A percentile compares a stretch with the other conserved stretches of the same genome.
Conservation (phyloP, 2,113 vertebrate genomes). For the Sprattus sprattus region DNA sequence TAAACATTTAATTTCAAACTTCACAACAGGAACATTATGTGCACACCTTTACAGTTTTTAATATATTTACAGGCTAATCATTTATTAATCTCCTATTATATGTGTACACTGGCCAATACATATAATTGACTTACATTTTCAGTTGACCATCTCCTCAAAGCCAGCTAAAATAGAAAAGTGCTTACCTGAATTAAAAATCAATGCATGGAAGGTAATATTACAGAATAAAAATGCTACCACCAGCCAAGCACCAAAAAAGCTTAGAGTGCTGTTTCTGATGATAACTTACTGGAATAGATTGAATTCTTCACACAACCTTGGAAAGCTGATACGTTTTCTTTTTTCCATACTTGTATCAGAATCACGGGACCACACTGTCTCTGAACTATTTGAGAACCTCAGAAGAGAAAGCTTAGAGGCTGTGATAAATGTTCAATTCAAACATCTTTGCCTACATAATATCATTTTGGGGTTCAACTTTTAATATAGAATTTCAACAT, state of each 20-base stretch:
- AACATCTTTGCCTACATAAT: not conserved
- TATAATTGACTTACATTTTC: not conserved
- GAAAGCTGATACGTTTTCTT: not conserved
- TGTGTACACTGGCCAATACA: not conserved
- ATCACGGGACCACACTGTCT: not conserved
- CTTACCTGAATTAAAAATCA: not conserved
- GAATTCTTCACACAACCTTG: not conserved
- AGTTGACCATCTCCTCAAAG: not conserved
- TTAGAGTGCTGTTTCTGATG: not conserved
- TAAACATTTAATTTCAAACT: not conserved
- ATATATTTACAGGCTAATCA: not conserved
- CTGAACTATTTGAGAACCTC: not conserved
- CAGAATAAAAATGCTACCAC: not conserved
- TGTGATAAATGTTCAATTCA: not conserved
- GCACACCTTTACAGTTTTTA: not conserved
- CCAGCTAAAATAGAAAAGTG: not conserved
- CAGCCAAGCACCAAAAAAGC: not conserved
- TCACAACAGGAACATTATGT: not conserved
- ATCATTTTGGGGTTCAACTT: not conserved
- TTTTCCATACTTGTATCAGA: constrained; percentile 9
- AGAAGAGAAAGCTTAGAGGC: not conserved
- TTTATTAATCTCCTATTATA: not conserved
- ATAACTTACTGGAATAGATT: not conserved
- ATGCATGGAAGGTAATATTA: not conserved
- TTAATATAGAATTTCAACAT: not conserved